Conservation (phyloP, 2,888 invertebrate species). For the Anorthoa munda region DNA sequence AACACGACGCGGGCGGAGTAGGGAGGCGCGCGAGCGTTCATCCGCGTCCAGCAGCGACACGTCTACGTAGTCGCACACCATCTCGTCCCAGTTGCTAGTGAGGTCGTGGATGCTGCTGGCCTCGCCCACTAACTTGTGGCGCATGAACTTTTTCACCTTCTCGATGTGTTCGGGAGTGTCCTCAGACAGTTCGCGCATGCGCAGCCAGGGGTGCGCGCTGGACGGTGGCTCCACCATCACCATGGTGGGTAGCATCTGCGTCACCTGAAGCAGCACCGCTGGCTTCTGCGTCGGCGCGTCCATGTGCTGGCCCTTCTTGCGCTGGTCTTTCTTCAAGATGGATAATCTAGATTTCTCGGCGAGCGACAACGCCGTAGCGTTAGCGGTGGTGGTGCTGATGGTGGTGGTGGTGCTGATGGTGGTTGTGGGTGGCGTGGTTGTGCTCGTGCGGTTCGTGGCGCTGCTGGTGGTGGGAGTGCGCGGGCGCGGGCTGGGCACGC, state of each 20-base stretch:
- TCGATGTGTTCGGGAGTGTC: slow-evolving; percentile 77
- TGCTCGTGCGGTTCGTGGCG: slow-evolving; percentile 36
- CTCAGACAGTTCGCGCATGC: slow-evolving; percentile 70
- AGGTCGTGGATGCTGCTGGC: slow-evolving; percentile 82
- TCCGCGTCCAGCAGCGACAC: slow-evolving; percentile 67
- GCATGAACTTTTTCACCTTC: slow-evolving; percentile 82
- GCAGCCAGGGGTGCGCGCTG: slow-evolving; percentile 68
- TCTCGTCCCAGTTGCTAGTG: slow-evolving; percentile 84
- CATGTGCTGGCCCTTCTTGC: slow-evolving; percentile 75
- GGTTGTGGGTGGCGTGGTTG: slow-evolving; percentile 19
- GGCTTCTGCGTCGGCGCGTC: slow-evolving; percentile 76
- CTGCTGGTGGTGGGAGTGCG: slow-evolving; percentile 7
- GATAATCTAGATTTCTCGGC: slow-evolving; percentile 84
- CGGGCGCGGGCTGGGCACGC: slow-evolving; percentile 39
- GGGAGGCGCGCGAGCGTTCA: background rate
- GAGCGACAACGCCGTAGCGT: slow-evolving; percentile 72
- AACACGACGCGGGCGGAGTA: background rate
- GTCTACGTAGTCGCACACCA: slow-evolving; percentile 86
- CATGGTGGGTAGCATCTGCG: slow-evolving; percentile 77
- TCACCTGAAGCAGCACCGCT: slow-evolving; percentile 82
- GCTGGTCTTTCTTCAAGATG: slow-evolving; percentile 81
- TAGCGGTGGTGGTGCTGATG: slow-evolving; percentile 27
- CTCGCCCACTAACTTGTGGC: slow-evolving; percentile 79
- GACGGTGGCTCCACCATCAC: slow-evolving; percentile 81
- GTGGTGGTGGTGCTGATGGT: slow-evolving; percentile 23